Evolutionary conservation across 2,888 invertebrate species (phyloP).

Genomic region (Sphaeridia pumilis): DNA sequence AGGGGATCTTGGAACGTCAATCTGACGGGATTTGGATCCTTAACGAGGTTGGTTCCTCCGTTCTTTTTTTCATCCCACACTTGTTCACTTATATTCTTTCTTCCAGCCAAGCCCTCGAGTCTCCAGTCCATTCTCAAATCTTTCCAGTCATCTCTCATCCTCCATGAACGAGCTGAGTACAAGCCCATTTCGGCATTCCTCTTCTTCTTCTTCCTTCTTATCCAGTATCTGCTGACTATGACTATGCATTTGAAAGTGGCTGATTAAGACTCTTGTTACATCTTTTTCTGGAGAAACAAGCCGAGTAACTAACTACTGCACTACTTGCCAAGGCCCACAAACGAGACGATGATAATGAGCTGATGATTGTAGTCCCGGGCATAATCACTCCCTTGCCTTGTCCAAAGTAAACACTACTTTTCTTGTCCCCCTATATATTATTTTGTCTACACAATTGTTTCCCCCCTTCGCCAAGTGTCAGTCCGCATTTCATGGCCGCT

Average conservation of each 20-base stretch:
- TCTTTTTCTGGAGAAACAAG: too few relatives aligned
- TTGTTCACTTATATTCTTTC: too few relatives aligned
- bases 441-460: conserved; percentile 29
- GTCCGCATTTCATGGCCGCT: conserved; percentile 22
- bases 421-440: too few relatives aligned
- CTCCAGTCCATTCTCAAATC: not conserved
- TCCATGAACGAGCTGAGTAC: too few relatives aligned
- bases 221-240: too few relatives aligned
- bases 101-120: too few relatives aligned
- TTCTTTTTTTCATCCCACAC: not conserved
- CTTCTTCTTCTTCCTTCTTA: not conserved
- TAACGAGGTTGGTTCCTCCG: not conserved
- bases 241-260: too few relatives aligned
- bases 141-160: too few relatives aligned
- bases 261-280: too few relatives aligned
- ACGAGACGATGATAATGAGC: conserved; percentile 1
- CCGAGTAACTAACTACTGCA: too few relatives aligned
- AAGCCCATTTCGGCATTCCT: too few relatives aligned
- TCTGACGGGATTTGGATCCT: conserved; percentile 2
- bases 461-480: conserved; percentile 35
- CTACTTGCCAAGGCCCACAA: too few relatives aligned
- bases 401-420: not conserved
- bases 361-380: conserved; percentile 1
- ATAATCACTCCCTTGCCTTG: conserved; percentile 3
- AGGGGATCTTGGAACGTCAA: conserved; percentile 1